These are phyloP conservation scores for Dasyprocta punctata DNA, from an alignment of 2,113 vertebrate species.

Conservation along the genomic window DNA sequence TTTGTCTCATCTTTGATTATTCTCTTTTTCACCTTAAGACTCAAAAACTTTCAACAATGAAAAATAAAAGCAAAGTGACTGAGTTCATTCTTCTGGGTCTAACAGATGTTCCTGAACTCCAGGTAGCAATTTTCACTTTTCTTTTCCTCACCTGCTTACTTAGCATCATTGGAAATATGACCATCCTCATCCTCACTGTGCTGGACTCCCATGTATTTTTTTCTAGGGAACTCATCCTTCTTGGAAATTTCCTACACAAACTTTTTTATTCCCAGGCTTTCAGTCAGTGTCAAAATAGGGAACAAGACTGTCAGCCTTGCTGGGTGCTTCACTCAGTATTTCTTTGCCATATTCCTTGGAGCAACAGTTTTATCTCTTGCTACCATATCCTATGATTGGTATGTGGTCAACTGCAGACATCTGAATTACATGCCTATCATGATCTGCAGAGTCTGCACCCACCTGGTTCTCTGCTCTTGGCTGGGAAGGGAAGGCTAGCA, in stretches of 20 bases:
- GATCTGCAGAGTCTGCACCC: slow-evolving; percentile 30
- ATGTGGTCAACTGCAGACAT: slow-evolving; percentile 63
- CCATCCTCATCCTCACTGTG: neutral
- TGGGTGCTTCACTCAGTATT: slow-evolving; percentile 68
- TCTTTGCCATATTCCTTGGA: slow-evolving; percentile 66
- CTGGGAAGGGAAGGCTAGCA: slow-evolving; percentile 57
- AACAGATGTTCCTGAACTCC: neutral
- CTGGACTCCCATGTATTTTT: slow-evolving; percentile 70
- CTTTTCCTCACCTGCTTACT: neutral
- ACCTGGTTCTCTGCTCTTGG: slow-evolving; percentile 66
- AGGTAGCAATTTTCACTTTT: neutral
- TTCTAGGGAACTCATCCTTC: slow-evolving; percentile 71
- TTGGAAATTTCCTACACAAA: slow-evolving; percentile 72
- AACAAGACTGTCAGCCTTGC: slow-evolving; percentile 68
- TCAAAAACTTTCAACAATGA: slow-evolving; percentile 28
- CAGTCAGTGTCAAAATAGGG: slow-evolving; percentile 58
- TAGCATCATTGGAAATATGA: neutral
- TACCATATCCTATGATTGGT: slow-evolving; percentile 67
- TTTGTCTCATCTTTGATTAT: neutral
- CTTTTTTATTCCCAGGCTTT: slow-evolving; percentile 58
- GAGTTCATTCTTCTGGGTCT: slow-evolving; percentile 70
- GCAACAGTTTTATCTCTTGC: slow-evolving; percentile 72
- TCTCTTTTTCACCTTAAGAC: neutral
- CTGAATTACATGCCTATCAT: neutral
- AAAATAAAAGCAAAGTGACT: slow-evolving; percentile 62